phyloP scores from a whole-genome alignment of 2,888 invertebrate species.

The Sesia apiformis region DNA sequence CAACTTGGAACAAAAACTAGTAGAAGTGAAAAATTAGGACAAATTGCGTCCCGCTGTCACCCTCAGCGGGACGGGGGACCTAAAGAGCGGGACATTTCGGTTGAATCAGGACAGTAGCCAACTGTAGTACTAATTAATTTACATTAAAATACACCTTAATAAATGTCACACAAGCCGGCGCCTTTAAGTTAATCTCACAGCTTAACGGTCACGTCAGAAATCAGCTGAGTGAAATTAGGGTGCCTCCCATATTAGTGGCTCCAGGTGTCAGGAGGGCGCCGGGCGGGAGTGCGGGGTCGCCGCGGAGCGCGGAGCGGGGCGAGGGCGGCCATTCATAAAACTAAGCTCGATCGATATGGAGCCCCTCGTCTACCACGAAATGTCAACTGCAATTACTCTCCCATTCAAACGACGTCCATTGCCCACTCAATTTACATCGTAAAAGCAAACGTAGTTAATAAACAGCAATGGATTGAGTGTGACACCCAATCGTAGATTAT shows the following conservation, averaged over 20 bases:
- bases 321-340: slow-evolving; percentile 62
- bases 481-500: no score
- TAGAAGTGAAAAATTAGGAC: no score
- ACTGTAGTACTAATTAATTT: no score
- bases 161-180: no score
- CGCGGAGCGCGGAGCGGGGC: slow-evolving; percentile 14
- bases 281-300: slow-evolving; percentile 10
- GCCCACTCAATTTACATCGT: slow-evolving; percentile 9
- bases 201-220: slow-evolving; percentile 38
- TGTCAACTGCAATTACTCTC: slow-evolving; percentile 21
- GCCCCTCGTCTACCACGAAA: slow-evolving; percentile 29
- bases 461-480: slow-evolving; percentile 22
- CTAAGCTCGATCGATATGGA: slow-evolving; percentile 59
- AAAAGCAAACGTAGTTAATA: slow-evolving; percentile 7
- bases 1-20: no score
- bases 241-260: slow-evolving; percentile 12
- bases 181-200: slow-evolving; percentile 26
- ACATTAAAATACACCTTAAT: no score
- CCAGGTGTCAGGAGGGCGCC: slow-evolving; percentile 11
- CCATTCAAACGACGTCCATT: slow-evolving; percentile 12
- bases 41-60: no score
- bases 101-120: no score
- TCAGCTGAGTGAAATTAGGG: slow-evolving; percentile 39
- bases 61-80: no score
- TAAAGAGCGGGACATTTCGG: no score